Conservation (phyloP, 2,113 vertebrate genomes). For the Tetrao urogallus region DNA sequence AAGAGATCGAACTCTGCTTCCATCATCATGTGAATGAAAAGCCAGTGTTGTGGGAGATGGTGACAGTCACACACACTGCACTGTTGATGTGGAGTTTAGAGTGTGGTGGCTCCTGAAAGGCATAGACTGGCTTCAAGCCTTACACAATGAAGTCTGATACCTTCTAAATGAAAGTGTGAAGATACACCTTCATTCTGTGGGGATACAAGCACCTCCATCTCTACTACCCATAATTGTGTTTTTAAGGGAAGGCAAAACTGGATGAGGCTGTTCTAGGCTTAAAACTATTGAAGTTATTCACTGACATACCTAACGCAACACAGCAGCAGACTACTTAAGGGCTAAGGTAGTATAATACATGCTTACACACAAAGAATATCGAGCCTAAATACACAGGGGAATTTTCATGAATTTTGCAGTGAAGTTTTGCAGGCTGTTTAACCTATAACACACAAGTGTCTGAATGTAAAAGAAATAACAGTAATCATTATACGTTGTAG, state of each 20-base stretch:
- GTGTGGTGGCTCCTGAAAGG: background rate
- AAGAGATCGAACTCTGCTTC: background rate
- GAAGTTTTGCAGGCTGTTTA: background rate
- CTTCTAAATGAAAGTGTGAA: background rate
- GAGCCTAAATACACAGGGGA: background rate
- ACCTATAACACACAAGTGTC: background rate
- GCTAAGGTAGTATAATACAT: background rate
- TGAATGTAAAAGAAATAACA: background rate
- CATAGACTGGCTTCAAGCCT: background rate
- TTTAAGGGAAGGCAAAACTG: background rate
- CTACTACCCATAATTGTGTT: background rate
- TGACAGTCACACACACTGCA: constrained; percentile 3
- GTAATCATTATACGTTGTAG: background rate
- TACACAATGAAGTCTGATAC: background rate
- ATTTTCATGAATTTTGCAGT: background rate
- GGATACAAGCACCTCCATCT: background rate
- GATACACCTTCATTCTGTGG: background rate
- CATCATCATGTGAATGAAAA: constrained; percentile 6
- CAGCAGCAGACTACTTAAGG: background rate
- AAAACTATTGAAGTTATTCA: background rate
- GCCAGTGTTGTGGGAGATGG: background rate
- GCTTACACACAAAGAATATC: background rate
- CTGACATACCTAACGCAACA: background rate
- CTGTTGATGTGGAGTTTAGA: background rate
- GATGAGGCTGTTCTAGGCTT: background rate